Base-by-base conservation (phyloP, 1,140 invertebrate genomes). In the Listronotus bonariensis region DNA sequence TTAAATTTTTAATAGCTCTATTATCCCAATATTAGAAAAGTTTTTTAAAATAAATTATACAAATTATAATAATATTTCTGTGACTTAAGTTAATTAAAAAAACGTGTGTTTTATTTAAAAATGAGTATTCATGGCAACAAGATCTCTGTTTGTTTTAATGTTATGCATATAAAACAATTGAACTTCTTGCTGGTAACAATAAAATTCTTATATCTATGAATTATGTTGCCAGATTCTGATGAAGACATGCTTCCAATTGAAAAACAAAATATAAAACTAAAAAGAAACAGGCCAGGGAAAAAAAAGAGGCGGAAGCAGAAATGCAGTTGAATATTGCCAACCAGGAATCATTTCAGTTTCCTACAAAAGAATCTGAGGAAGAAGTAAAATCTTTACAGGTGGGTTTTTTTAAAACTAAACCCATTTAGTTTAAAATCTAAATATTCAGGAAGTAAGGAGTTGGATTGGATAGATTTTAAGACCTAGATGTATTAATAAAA, bases 231-330 rank as follows among this genome's bases (percentile, higher is more conserved):
- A 17, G 67, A 78, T 58, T 70, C 74, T 53, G 76, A 80, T 14
- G 77, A 79, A 18, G 72, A 80, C 42, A 76, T 92, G 76, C 77
- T 95, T 32, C 93, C 93, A 1, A 92, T 97, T 78, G 94, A 97
- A 81, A 92, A 89, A 77, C 85, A 88, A 64, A 90, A 91, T 59
- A 90, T 89, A 64, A 92, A 89, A 78, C 79, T 97, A 2, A 88
- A 87, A 89, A 89, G 71, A 88, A 91, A 74, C 82, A 90, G 76
- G 83, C 85, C 62, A 76, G 85, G 73, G 86, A 90, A 67, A 83
- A 86, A 46, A 86, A 92, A 80, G 73, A 91, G 45, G 89, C 90
- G n/a, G 88, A 92, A 68, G 87, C 89, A 68, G 91, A 95, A 80
- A 82, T 93, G 79, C 83, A 88, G 74, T 82, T 92, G 52, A 91